Evolutionary conservation across 2,797 vertebrate species (phyloP).

Genomic region (Sorex maritimensis): DNA sequence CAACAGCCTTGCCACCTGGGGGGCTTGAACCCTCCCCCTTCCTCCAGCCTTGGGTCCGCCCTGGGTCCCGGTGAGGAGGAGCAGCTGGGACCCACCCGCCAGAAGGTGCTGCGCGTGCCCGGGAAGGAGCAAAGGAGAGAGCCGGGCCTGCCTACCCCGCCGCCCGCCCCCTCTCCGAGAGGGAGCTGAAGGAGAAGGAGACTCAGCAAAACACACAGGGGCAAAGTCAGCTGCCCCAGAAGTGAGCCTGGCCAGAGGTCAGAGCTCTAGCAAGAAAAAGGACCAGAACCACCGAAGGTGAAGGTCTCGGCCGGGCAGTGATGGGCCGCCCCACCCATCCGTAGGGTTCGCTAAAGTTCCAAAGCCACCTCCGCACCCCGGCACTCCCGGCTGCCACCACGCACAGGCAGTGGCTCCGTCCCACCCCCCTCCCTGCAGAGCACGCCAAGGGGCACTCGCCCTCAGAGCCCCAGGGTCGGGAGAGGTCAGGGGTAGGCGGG

Average conservation of each 20-base stretch:
- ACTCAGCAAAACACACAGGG: slow-evolving; percentile 28
- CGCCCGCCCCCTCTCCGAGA: slow-evolving; percentile 52
- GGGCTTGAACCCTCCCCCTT: background rate
- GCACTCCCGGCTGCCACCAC: background rate
- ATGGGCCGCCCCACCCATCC: too few species aligned
- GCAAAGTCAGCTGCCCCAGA: slow-evolving; percentile 47
- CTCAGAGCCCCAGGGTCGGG: too few species aligned
- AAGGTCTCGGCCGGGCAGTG: background rate
- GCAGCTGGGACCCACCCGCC: background rate
- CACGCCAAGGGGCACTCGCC: too few species aligned
- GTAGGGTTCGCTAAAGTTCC: too few species aligned
- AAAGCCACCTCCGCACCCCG: background rate
- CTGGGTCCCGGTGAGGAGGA: too few species aligned
- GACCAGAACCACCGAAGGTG: slow-evolving; percentile 9
- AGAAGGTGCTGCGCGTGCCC: background rate
- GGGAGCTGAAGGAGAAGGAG: slow-evolving; percentile 8
- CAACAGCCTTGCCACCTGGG: slow-evolving; percentile 65
- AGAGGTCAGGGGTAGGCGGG: background rate
- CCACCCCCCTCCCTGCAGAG: too few species aligned
- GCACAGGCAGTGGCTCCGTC: too few species aligned
- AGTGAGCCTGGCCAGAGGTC: slow-evolving; percentile 73
- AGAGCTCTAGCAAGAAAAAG: background rate
- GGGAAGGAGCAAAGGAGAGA: too few species aligned
- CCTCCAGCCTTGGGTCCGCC: too few species aligned
- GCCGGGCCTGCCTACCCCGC: too few species aligned